Percentiles rank a stretch among this genome's conserved stretches.
Conservation (phyloP, 2,797 vertebrate species). For the Delichon dasypus region DNA sequence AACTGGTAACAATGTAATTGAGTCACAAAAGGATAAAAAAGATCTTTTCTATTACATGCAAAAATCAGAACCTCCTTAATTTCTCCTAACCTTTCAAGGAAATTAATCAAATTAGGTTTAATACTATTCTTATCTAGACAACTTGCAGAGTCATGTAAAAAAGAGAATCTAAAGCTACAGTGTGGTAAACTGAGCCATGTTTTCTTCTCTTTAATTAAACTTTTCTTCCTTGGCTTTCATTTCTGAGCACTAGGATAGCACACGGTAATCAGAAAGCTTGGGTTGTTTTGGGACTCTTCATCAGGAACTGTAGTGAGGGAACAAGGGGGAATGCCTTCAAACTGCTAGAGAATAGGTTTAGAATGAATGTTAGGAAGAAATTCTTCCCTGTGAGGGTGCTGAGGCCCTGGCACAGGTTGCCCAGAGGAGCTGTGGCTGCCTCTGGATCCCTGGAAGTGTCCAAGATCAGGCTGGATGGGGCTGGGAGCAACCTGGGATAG, state of each 20-base stretch:
- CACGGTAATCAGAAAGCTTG: fast-evolving
- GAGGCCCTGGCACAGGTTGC: no score
- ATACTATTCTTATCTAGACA: background rate
- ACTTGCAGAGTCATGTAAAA: background rate
- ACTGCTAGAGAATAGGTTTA: background rate
- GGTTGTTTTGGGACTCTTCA: background rate
- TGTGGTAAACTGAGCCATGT: background rate
- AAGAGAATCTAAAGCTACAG: background rate
- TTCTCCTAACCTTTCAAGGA: background rate
- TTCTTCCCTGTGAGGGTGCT: no score
- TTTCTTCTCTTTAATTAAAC: background rate
- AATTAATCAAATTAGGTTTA: background rate
- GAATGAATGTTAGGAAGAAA: no score
- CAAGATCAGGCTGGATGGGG: no score
- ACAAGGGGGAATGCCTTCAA: background rate
- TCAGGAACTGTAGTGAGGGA: background rate
- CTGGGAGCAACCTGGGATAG: no score
- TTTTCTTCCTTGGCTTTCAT: background rate
- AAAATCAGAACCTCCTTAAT: background rate
- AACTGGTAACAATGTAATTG: background rate
- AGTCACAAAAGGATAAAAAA: background rate
- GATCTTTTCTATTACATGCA: background rate
- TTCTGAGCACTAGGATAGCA: background rate
- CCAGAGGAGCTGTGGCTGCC: no score
- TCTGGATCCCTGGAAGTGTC: no score